These are phyloP conservation scores for Papio anubis DNA, from an alignment of 2,113 vertebrate genomes.

Conservation along the genomic window DNA sequence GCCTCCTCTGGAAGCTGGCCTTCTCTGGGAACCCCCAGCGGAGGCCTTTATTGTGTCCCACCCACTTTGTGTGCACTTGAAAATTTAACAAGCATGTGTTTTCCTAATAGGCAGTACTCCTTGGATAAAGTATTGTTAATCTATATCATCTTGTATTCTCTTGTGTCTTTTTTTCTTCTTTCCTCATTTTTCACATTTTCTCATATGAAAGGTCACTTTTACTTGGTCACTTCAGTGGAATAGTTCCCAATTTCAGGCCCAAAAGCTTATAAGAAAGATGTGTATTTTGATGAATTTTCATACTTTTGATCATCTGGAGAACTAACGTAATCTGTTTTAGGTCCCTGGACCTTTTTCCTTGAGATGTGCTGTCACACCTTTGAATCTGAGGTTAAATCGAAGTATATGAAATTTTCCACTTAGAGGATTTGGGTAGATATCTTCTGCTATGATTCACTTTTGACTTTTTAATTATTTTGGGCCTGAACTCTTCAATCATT, in stretches of 20 bases:
- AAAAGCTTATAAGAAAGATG: constrained; percentile 2
- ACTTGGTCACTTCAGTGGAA: background rate
- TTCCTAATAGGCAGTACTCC: background rate
- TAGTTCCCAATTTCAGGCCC: background rate
- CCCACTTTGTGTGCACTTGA: background rate
- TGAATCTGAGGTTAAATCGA: constrained; percentile 39
- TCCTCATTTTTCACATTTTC: background rate
- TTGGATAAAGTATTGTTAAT: background rate
- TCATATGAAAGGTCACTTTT: constrained; percentile 37
- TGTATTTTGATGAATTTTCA: constrained; percentile 32
- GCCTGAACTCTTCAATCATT: constrained; percentile 55
- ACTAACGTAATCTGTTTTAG: background rate
- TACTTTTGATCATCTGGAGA: constrained; percentile 22
- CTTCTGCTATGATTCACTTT: constrained; percentile 47
- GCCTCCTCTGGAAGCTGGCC: background rate
- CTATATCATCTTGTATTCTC: background rate
- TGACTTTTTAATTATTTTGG: constrained; percentile 52
- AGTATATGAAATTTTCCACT: constrained; percentile 12
- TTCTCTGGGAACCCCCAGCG: background rate
- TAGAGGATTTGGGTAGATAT: constrained; percentile 12
- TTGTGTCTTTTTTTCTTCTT: background rate
- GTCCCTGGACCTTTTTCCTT: constrained; percentile 23
- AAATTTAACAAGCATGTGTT: background rate
- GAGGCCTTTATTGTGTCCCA: background rate
- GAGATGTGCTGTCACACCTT: background rate